Evolutionary conservation across 2,888 invertebrate genomes (phyloP), one percentile per base, ranked within the genome.

Genomic region (Spicauda simplicius): DNA sequence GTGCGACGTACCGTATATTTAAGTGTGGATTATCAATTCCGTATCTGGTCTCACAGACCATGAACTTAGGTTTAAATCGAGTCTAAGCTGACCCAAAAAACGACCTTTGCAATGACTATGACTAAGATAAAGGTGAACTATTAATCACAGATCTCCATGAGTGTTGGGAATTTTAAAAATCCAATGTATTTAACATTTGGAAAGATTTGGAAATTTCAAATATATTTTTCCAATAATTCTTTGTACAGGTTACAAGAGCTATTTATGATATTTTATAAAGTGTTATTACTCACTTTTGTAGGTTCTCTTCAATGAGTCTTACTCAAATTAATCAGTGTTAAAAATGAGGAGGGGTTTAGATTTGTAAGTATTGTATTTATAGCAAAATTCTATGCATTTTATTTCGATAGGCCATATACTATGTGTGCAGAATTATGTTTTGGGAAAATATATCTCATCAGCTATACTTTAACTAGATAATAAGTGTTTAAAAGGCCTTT

Each of bases 321-420:
- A 41, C 14, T 41, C 14, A 41, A 41, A 41, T 16, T 41, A 57
- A 53, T 12, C 3, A 41, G 57, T 53, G 53, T 20, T 57, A 37
- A 14, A 50, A 20, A 58, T 53, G 20, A 37, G 16, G 53, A 25
- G 25, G 5, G 58, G 58, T 58, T 48, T 48, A 58, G 58, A 58
- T 25, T 58, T 25, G 25, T 25, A 58, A 41, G 57, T 14, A 58
- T 48, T n/a, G 20, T 58, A 58, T 25, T 48, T 48, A 16, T 58
- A 48, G n/a, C 45, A 20, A 58, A 58, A 48, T 58, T 58, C n/a
- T 58, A 19, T 58, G 58, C 58, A 58, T 58, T 58, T 58, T 57
- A 57, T 41, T 57, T 58, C n/a, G 14, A 48, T 58, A 16, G 10
- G 25, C 25, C 25, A 5, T 48, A 48, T 41, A 8, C 11, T n/a